phyloP scores from a whole-genome alignment of 2,113 vertebrate genomes.

The Axis porcinus region DNA sequence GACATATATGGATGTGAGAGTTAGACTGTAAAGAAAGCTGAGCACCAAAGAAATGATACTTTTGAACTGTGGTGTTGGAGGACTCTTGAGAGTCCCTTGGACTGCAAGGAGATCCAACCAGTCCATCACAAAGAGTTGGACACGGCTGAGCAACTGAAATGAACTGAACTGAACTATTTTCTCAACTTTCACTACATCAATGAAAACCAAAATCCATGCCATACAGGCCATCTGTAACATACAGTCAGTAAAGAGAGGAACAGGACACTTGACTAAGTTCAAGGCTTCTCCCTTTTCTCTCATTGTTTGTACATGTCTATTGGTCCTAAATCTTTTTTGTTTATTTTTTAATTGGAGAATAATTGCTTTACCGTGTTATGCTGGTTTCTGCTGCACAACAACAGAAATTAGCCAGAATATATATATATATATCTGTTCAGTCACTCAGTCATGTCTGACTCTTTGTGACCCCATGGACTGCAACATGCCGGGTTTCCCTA shows the following conservation, averaged over 20 bases:
- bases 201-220: neutral
- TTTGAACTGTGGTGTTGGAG: neutral
- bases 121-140: neutral
- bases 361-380: neutral
- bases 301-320: neutral
- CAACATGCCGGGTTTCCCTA: neutral
- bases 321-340: neutral
- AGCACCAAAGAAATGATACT: neutral
- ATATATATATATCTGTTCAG: neutral
- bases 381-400: neutral
- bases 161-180: neutral
- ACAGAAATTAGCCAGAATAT: neutral
- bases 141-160: rapidly evolving
- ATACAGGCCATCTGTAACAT: neutral
- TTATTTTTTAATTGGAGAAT: neutral
- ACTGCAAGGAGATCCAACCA: neutral
- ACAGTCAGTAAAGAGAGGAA: neutral
- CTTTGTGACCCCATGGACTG: neutral
- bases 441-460: neutral
- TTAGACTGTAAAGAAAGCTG: neutral
- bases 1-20: neutral
- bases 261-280: neutral
- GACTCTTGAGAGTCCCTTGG: neutral
- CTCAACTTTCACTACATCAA: neutral
- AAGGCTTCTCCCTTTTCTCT: neutral